phyloP scores from a whole-genome alignment of 2,888 invertebrate genomes.

The Watsonalla cultraria region DNA sequence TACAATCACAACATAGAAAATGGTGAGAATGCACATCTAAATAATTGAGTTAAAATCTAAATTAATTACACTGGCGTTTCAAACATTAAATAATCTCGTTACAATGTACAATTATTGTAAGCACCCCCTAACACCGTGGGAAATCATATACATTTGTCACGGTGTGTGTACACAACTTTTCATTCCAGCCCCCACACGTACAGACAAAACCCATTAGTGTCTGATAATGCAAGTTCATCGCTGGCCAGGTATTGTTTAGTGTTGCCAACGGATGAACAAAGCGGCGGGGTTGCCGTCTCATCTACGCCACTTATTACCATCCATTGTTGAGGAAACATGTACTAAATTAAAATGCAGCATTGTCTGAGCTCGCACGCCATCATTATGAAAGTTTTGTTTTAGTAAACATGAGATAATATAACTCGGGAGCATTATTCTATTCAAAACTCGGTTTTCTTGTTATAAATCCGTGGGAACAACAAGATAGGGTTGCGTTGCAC shows the following conservation, averaged over 20 bases:
- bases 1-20: not conserved
- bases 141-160: conserved; percentile 54
- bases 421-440: conserved; percentile 7
- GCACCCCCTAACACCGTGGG: conserved; percentile 48
- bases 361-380: conserved; percentile 53
- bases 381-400: conserved; percentile 52
- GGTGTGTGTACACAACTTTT: conserved; percentile 50
- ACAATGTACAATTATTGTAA: conserved; percentile 36
- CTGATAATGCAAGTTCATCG: conserved; percentile 76
- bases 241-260: conserved; percentile 69
- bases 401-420: conserved; percentile 30
- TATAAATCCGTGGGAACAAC: not conserved
- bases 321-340: conserved; percentile 65
- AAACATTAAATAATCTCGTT: conserved; percentile 23
- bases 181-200: conserved; percentile 46
- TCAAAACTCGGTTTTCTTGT: not conserved
- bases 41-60: not conserved
- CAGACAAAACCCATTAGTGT: conserved; percentile 72
- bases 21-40: not conserved
- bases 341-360: conserved; percentile 76
- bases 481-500: not conserved
- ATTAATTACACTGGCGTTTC: conserved; percentile 1
- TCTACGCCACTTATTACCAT: conserved; percentile 66
- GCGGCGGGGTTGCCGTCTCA: conserved; percentile 64
- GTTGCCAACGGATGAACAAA: conserved; percentile 60